A percentile compares a stretch with the other conserved stretches of the same genome.
Evolutionary conservation across 2,113 vertebrate genomes (phyloP).

Genomic region (Oreochromis aureus): DNA sequence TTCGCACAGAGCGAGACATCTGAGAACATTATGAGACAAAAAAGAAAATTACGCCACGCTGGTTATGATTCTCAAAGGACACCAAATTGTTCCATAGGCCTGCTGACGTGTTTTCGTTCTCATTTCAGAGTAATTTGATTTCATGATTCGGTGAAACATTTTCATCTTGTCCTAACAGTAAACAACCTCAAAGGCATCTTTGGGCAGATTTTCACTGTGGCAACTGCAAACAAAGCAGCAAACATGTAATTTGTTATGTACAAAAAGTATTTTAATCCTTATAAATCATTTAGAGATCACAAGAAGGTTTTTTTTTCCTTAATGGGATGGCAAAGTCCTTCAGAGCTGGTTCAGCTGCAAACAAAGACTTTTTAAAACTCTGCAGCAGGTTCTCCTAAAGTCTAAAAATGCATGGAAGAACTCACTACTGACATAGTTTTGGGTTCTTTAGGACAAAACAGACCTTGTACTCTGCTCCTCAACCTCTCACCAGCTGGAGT

Average conservation of each 20-base stretch:
- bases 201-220: neutral
- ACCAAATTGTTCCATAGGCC: neutral
- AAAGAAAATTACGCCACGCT: neutral
- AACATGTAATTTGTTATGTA: neutral
- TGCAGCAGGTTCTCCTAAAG: neutral
- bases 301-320: neutral
- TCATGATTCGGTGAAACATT: neutral
- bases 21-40: neutral
- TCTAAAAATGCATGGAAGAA: neutral
- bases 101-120: neutral
- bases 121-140: neutral
- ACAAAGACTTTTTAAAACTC: neutral
- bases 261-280: neutral
- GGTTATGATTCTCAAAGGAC: neutral
- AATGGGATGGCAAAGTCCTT: neutral
- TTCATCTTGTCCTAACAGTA: neutral
- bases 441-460: constrained; percentile 20
- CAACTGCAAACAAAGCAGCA: neutral
- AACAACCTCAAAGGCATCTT: neutral
- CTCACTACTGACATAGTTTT: neutral
- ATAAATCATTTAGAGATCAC: neutral
- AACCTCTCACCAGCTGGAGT: constrained; percentile 39
- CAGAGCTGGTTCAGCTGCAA: neutral
- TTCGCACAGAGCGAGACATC: neutral
- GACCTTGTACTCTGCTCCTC: neutral